Conservation (phyloP, 53 echinoderm and acorn worm species). For the Henricia sp. region DNA sequence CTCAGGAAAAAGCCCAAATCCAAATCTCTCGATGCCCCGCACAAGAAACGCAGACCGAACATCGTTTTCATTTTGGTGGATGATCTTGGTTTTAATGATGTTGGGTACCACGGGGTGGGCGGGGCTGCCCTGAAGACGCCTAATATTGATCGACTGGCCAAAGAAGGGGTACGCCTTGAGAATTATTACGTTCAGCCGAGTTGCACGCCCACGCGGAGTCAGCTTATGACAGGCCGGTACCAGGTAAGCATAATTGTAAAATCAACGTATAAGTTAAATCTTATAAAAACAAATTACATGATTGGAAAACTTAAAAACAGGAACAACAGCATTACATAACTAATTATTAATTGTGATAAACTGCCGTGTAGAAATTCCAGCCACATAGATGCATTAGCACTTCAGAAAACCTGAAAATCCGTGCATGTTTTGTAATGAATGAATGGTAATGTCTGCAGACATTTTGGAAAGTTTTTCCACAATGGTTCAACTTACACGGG, state of each 20-base stretch:
- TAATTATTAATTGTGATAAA: no score
- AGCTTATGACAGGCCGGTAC: constrained; percentile 83
- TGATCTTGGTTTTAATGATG: constrained; percentile 81
- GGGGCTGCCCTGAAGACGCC: constrained; percentile 72
- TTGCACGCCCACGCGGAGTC: constrained; percentile 81
- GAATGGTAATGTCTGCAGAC: no score
- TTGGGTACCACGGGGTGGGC: constrained; percentile 74
- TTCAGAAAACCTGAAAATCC: no score
- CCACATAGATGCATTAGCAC: no score
- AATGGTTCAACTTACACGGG: no score
- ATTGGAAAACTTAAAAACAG: no score
- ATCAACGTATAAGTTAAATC: no score
- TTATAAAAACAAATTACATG: no score
- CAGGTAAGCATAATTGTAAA: constrained; percentile 78
- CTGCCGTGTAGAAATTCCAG: no score
- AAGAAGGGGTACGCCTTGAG: constrained; percentile 73
- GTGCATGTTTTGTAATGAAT: no score
- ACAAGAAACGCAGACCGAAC: constrained; percentile 48
- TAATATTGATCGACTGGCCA: constrained; percentile 69
- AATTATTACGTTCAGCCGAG: constrained; percentile 89
- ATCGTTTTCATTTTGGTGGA: constrained; percentile 79
- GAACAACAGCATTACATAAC: no score
- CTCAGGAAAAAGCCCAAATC: constrained; percentile 2
- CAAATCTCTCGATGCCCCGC: not conserved
- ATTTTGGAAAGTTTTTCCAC: no score